A percentile compares a stretch with the other conserved stretches of the same genome.
Evolutionary conservation across 2,888 invertebrate genomes (phyloP).

Genomic region (Nowickia ferox): DNA sequence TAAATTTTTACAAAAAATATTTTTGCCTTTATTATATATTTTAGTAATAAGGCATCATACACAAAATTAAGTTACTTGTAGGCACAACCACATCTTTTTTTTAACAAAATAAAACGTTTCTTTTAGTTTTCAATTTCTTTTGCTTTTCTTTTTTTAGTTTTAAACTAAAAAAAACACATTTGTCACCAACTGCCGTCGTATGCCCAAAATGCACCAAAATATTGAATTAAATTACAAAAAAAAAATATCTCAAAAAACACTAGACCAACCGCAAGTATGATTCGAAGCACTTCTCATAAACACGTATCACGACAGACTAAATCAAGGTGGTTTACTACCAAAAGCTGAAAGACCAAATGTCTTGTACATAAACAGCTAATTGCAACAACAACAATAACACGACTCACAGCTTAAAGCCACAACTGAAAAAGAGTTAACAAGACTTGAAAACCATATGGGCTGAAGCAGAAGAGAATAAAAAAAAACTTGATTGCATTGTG

Average conservation of each 20-base stretch:
- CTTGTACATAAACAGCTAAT: constrained; percentile 53
- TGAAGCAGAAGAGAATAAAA: constrained; percentile 39
- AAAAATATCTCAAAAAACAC: constrained; percentile 9
- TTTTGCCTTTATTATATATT: constrained; percentile 1
- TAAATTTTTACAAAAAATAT: neutral
- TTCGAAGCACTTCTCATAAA: constrained; percentile 61
- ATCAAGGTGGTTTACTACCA: constrained; percentile 70
- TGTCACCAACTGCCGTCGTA: constrained; percentile 51
- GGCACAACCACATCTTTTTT: neutral
- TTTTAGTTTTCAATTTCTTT: constrained; percentile 32
- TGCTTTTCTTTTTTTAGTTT: neutral
- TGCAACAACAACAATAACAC: constrained; percentile 49
- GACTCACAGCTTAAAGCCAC: constrained; percentile 32
- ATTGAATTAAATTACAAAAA: neutral
- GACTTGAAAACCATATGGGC: constrained; percentile 36
- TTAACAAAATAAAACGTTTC: neutral
- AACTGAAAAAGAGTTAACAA: constrained; percentile 45
- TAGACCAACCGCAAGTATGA: constrained; percentile 53
- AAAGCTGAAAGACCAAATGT: constrained; percentile 67
- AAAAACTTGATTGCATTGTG: neutral
- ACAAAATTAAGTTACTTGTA: neutral
- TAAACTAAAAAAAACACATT: constrained; percentile 21
- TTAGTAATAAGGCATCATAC: neutral
- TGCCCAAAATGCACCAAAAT: neutral
- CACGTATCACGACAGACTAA: constrained; percentile 72